These are phyloP conservation scores for Scelioninae gen. 1 DNA, from an alignment of 2,888 invertebrate species.

Conservation along the genomic window DNA sequence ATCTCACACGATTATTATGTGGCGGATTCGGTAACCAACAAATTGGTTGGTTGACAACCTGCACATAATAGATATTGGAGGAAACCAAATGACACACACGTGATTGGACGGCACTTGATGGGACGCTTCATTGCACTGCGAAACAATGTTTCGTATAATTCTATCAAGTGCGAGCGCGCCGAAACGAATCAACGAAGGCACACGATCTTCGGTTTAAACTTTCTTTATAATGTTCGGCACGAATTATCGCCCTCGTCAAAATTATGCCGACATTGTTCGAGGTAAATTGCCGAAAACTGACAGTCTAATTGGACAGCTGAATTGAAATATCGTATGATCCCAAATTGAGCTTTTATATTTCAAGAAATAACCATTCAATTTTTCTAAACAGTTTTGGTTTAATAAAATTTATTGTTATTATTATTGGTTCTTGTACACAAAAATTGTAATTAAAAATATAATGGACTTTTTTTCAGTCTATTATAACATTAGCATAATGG, in stretches of 20 bases:
- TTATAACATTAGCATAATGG: too few species aligned
- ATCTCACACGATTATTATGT: constrained; percentile 71
- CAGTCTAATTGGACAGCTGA: too few species aligned
- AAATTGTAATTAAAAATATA: too few species aligned
- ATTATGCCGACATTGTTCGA: constrained; percentile 32
- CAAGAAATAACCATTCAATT: too few species aligned
- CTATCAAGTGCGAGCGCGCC: constrained; percentile 66
- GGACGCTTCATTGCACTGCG: constrained; percentile 75
- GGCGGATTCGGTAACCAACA: constrained; percentile 76
- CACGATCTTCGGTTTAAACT: background rate
- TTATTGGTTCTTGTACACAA: too few species aligned
- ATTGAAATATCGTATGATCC: too few species aligned
- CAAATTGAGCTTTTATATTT: too few species aligned
- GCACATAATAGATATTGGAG: constrained; percentile 77
- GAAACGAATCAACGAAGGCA: constrained; percentile 35
- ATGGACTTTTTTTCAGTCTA: too few species aligned
- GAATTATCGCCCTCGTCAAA: constrained; percentile 30
- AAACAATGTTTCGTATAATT: constrained; percentile 78
- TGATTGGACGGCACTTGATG: constrained; percentile 75
- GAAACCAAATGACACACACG: constrained; percentile 79
- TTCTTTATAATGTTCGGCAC: constrained; percentile 24
- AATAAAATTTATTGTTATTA: too few species aligned
- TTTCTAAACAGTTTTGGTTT: too few species aligned
- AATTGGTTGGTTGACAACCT: constrained; percentile 79
- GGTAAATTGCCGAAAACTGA: too few species aligned